Percentiles rank a stretch among this genome's conserved stretches.
Conservation (phyloP, 2,113 vertebrate species). For the Erinaceus europaeus region DNA sequence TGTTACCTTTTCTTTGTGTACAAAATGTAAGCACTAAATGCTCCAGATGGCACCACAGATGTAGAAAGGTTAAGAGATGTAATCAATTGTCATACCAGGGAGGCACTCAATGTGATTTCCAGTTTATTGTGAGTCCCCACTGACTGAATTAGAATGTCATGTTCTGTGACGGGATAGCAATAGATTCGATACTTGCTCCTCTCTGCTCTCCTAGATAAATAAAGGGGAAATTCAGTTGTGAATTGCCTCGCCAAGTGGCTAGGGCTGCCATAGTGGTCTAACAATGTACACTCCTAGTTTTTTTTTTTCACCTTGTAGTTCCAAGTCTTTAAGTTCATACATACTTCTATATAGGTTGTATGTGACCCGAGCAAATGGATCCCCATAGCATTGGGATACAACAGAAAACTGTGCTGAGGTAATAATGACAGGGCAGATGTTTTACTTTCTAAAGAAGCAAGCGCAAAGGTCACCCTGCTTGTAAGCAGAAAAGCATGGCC, state of each 20-base stretch:
- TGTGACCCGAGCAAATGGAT: neutral
- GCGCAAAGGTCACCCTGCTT: neutral
- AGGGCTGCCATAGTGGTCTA: neutral
- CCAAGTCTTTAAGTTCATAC: neutral
- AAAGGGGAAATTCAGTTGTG: neutral
- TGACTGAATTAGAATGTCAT: constrained; percentile 76
- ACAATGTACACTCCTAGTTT: neutral
- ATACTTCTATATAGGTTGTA: neutral
- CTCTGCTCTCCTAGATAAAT: constrained; percentile 33
- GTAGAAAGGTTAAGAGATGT: constrained; percentile 75
- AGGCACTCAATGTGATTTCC: constrained; percentile 60
- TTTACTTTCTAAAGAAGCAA: neutral
- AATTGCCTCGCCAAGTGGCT: neutral
- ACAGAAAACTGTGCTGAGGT: neutral
- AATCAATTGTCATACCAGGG: constrained; percentile 72
- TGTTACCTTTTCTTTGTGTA: constrained; percentile 67
- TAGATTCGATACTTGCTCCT: constrained; percentile 42
- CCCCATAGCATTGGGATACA: neutral
- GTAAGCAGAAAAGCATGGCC: neutral
- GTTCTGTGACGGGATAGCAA: constrained; percentile 59
- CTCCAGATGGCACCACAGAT: constrained; percentile 75
- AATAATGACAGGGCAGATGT: neutral
- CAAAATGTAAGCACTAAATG: constrained; percentile 59
- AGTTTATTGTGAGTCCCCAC: constrained; percentile 71
- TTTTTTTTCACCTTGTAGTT: neutral